Conservation (phyloP, 2,797 vertebrate species). For the Zalophus californianus region DNA sequence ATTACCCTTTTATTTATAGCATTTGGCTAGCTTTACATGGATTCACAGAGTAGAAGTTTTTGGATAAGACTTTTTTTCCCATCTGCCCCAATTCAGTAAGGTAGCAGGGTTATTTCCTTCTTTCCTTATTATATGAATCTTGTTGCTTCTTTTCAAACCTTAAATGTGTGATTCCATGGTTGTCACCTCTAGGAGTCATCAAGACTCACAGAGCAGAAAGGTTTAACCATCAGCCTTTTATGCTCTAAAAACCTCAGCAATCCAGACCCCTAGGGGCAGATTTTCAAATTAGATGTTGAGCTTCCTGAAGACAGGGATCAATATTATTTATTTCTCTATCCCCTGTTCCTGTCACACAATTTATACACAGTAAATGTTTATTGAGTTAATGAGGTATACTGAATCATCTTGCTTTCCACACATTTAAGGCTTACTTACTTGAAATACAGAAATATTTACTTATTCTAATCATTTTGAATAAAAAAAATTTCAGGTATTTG, state of each 20-base stretch:
- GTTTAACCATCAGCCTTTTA: conserved; percentile 57
- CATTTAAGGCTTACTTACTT: background rate
- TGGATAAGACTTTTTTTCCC: background rate
- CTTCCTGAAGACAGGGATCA: conserved; percentile 66
- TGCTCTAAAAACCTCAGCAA: conserved; percentile 36
- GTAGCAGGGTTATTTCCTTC: background rate
- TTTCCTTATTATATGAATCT: background rate
- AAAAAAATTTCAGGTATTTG: conserved; percentile 33
- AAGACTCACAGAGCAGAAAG: conserved; percentile 26
- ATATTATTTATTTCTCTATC: conserved; percentile 70
- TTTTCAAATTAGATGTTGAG: conserved; percentile 66
- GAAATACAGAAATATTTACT: background rate
- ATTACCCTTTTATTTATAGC: background rate
- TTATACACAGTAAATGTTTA: conserved; percentile 69
- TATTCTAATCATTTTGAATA: conserved; percentile 45
- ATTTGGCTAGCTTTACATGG: background rate
- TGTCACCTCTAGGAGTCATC: conserved; percentile 46
- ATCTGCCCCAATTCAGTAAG: background rate
- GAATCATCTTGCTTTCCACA: background rate
- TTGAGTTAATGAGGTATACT: conserved; percentile 63
- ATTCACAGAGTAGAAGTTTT: background rate
- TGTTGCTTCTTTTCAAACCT: conserved; percentile 32
- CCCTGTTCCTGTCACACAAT: conserved; percentile 51
- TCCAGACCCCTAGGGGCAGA: conserved; percentile 13
- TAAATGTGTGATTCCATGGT: background rate